These are phyloP conservation scores for Tenrec ecaudatus DNA, from an alignment of 2,113 vertebrate species.

Conservation along the genomic window DNA sequence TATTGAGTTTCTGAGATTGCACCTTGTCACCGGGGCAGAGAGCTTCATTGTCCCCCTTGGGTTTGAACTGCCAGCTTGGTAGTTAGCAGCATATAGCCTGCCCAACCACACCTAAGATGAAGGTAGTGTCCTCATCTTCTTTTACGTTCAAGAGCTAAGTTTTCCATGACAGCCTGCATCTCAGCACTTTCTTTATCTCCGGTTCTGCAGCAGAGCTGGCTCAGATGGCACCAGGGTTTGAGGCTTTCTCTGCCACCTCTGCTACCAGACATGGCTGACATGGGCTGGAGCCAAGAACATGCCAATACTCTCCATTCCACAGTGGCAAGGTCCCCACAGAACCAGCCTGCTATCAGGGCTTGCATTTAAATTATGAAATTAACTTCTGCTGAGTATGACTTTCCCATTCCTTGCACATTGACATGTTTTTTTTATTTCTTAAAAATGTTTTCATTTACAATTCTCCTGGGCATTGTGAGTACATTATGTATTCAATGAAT, in stretches of 20 bases:
- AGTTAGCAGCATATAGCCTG: too few relatives aligned
- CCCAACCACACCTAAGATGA: not conserved
- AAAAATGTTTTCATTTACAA: slow-evolving; percentile 63
- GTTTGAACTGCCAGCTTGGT: too few relatives aligned
- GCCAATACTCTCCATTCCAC: not conserved
- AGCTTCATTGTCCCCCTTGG: too few relatives aligned
- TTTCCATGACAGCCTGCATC: not conserved
- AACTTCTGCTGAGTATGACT: not conserved
- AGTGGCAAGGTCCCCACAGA: not conserved
- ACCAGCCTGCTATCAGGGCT: not conserved
- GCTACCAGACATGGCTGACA: not conserved
- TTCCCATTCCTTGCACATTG: slow-evolving; percentile 47
- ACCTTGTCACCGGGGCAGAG: too few relatives aligned
- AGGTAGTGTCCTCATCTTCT: not conserved
- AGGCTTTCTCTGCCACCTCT: not conserved
- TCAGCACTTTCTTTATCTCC: not conserved
- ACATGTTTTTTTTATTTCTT: not conserved
- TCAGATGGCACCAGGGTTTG: not conserved
- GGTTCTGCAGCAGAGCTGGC: not conserved
- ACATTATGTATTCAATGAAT: slow-evolving; percentile 23
- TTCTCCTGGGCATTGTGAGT: not conserved
- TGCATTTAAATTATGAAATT: not conserved
- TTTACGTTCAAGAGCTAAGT: not conserved
- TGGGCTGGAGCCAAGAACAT: not conserved
- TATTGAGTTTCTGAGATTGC: too few relatives aligned